Conservation (phyloP, 37 sponge, comb jelly and placozoan species). For the Beroe ovata region DNA sequence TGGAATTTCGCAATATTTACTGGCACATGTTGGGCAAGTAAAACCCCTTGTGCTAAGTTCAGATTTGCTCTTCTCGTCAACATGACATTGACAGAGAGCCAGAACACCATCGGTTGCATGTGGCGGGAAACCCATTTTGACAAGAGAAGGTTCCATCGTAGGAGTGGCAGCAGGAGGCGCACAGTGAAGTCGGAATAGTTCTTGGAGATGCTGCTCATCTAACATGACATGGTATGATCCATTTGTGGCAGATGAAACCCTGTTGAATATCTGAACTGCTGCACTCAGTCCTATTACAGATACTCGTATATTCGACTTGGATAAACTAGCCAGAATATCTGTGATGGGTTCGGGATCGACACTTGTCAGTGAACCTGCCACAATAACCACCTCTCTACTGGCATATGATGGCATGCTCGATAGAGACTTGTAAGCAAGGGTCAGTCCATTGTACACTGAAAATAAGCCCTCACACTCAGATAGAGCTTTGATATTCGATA, state of each 20-base stretch:
- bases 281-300: conserved; percentile 89
- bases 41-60: conserved; percentile 26
- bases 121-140: conserved; percentile 60
- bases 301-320: conserved; percentile 73
- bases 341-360: conserved; percentile 95
- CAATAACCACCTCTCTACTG: conserved; percentile 83
- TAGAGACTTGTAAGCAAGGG: conserved; percentile 70
- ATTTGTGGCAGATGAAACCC: conserved; percentile 76
- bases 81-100: conserved; percentile 50
- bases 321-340: conserved; percentile 69
- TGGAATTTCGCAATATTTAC: conserved; percentile 93
- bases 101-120: conserved; percentile 5
- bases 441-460: conserved; percentile 75
- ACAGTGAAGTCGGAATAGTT: conserved; percentile 77
- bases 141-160: conserved; percentile 51
- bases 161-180: conserved; percentile 83
- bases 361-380: conserved; percentile 82
- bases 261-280: conserved; percentile 83
- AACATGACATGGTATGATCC: conserved; percentile 80
- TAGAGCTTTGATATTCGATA: not conserved
- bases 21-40: conserved; percentile 73
- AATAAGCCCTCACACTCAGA: conserved; percentile 72
- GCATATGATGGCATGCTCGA: conserved; percentile 79
- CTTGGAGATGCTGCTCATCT: conserved; percentile 87
- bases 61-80: conserved; percentile 32